Evolutionary conservation across 2,888 invertebrate species (phyloP).

Genomic region (Holacanthella duospinosa): DNA sequence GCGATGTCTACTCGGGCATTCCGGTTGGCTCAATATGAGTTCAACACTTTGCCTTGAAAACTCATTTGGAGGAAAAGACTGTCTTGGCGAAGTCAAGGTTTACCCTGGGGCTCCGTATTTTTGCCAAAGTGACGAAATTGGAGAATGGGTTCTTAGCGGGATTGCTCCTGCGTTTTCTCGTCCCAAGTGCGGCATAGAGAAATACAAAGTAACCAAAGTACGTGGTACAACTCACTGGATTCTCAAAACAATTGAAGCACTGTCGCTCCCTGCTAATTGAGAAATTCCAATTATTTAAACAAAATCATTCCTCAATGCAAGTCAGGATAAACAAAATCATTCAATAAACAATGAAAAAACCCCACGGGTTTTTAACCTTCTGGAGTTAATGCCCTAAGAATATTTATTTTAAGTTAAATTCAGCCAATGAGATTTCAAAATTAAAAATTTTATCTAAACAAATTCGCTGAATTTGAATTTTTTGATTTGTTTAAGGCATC

Average conservation of each 20-base stretch:
- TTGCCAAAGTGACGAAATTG: conserved; percentile 59
- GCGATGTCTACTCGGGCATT: conserved; percentile 20
- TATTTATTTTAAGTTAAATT: too few relatives aligned
- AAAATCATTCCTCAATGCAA: too few relatives aligned
- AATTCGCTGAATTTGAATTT: too few relatives aligned
- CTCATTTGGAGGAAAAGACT: conserved; percentile 28
- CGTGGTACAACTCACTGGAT: conserved; percentile 78
- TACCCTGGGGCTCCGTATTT: conserved; percentile 77
- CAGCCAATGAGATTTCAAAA: too few relatives aligned
- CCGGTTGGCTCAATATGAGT: conserved; percentile 14
- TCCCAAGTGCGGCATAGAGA: conserved; percentile 37
- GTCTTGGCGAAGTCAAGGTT: conserved; percentile 45
- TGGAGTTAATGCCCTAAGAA: too few relatives aligned
- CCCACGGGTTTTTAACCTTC: too few relatives aligned
- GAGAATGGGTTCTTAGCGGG: conserved; percentile 67
- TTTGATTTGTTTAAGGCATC: too few relatives aligned
- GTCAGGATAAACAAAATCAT: too few relatives aligned
- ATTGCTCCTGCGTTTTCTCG: conserved; percentile 43
- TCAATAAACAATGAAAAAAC: too few relatives aligned
- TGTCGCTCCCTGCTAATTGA: too few relatives aligned
- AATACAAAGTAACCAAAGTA: conserved; percentile 45
- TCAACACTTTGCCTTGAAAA: conserved; percentile 32
- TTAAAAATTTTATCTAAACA: too few relatives aligned
- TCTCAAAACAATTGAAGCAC: conserved; percentile 53
- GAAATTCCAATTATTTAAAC: too few relatives aligned